Percentiles rank a stretch among this genome's conserved stretches.
These are phyloP conservation scores for Lepidurus couesii DNA, from an alignment of 1,140 invertebrate species.

Conservation along the genomic window DNA sequence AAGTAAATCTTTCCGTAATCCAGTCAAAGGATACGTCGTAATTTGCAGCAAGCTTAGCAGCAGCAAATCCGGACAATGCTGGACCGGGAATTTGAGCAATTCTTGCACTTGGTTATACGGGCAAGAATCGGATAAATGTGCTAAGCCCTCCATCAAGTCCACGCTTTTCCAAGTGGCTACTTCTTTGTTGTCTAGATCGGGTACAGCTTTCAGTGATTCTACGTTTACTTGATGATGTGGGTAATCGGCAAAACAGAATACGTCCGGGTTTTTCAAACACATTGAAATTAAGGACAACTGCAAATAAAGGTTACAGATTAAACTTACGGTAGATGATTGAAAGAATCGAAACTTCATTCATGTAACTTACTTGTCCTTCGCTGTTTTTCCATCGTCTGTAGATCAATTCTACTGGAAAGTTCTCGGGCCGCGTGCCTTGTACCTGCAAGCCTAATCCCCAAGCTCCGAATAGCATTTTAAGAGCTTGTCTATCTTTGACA, in stretches of 20 bases:
- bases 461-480: constrained; percentile 72
- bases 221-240: constrained; percentile 75
- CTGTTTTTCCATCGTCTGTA: constrained; percentile 87
- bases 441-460: constrained; percentile 70
- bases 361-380: constrained; percentile 59
- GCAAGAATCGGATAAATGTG: constrained; percentile 68
- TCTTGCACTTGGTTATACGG: constrained; percentile 65
- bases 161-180: constrained; percentile 84
- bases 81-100: constrained; percentile 83
- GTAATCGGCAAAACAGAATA: constrained; percentile 91
- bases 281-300: constrained; percentile 78
- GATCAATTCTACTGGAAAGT: constrained; percentile 81
- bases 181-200: constrained; percentile 87
- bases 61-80: constrained; percentile 89
- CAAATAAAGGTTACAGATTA: constrained; percentile 35
- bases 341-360: constrained; percentile 37
- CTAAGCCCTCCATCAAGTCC: constrained; percentile 79
- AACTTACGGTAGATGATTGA: constrained; percentile 26
- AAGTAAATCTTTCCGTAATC: constrained; percentile 75
- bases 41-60: constrained; percentile 69
- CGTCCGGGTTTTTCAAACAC: constrained; percentile 75
- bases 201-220: constrained; percentile 83
- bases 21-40: constrained; percentile 59
- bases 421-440: constrained; percentile 59
- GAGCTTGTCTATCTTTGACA: constrained; percentile 75